Percentiles rank a stretch among this genome's conserved stretches.
phyloP scores from a whole-genome alignment of 2,888 invertebrate species.

The Piscicola geometra region DNA sequence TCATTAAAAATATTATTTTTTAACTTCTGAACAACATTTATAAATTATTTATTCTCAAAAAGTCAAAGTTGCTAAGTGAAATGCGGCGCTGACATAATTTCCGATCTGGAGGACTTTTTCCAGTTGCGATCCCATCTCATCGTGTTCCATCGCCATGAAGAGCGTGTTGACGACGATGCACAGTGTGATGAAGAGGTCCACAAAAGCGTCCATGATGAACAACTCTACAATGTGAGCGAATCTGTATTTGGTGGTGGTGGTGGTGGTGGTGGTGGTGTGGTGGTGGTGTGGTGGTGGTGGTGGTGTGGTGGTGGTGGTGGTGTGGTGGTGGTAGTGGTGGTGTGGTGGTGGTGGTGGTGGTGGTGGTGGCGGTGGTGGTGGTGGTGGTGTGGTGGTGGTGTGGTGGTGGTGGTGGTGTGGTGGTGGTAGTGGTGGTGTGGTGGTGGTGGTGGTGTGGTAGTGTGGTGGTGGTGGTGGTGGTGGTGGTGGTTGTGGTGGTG shows the following conservation, averaged over 20 bases:
- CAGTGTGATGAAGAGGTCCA: conserved; percentile 93
- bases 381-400: too few relatives aligned
- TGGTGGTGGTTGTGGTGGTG: too few relatives aligned
- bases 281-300: too few relatives aligned
- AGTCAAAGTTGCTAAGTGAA: not conserved
- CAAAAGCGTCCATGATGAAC: conserved; percentile 94
- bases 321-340: too few relatives aligned
- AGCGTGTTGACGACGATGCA: conserved; percentile 96
- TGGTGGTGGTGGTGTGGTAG: too few relatives aligned
- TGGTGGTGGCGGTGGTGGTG: too few relatives aligned
- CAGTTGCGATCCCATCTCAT: conserved; percentile 78
- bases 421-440: too few relatives aligned
- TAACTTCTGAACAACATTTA: not conserved
- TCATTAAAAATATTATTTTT: not conserved
- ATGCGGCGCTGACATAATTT: conserved; percentile 76
- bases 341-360: too few relatives aligned
- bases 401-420: too few relatives aligned
- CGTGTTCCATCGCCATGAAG: conserved; percentile 94
- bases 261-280: too few relatives aligned
- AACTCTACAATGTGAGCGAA: conserved; percentile 78
- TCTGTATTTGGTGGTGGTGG: not conserved
- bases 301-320: too few relatives aligned
- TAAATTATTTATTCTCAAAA: not conserved
- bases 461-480: too few relatives aligned
- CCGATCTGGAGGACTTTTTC: conserved; percentile 81